A percentile compares a stretch with the other conserved stretches of the same genome.
Evolutionary conservation across 2,888 invertebrate species (phyloP).

Genomic region (Drosophila diplacantha): DNA sequence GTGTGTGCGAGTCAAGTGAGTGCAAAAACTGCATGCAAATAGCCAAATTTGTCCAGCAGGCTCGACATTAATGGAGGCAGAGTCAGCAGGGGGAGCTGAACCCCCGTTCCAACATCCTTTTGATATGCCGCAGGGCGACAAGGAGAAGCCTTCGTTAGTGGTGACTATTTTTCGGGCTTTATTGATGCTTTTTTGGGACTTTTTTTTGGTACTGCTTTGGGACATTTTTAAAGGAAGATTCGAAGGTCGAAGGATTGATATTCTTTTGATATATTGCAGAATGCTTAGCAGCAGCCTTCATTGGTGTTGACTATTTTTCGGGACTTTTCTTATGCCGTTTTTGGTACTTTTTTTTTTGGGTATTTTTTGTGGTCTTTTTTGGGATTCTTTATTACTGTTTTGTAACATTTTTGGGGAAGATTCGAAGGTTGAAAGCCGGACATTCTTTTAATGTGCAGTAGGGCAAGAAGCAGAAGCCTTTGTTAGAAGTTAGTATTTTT

Average conservation of each 20-base stretch:
- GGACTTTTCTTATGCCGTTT: no score
- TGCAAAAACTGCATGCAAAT: conserved; percentile 47
- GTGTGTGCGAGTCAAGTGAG: conserved; percentile 22
- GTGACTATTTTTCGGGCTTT: background rate
- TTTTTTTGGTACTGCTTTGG: no score
- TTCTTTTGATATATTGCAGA: background rate
- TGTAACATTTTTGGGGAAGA: no score
- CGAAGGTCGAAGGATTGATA: background rate
- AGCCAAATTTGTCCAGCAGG: conserved; percentile 45
- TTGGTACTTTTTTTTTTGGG: no score
- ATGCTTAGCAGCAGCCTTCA: background rate
- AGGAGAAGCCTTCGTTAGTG: background rate
- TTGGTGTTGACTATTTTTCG: background rate
- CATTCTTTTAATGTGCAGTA: no score
- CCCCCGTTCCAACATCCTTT: background rate
- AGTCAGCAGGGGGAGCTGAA: conserved; percentile 2
- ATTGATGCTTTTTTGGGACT: no score
- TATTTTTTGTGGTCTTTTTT: no score
- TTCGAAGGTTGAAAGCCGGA: no score
- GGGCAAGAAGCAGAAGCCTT: no score
- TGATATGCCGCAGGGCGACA: background rate
- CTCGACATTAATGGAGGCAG: conserved; percentile 8
- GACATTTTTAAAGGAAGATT: no score
- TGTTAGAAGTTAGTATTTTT: no score
- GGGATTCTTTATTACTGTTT: no score